These are phyloP conservation scores for Steinernema feltiae DNA, from an alignment of 1,140 invertebrate genomes.

Conservation along the genomic window DNA sequence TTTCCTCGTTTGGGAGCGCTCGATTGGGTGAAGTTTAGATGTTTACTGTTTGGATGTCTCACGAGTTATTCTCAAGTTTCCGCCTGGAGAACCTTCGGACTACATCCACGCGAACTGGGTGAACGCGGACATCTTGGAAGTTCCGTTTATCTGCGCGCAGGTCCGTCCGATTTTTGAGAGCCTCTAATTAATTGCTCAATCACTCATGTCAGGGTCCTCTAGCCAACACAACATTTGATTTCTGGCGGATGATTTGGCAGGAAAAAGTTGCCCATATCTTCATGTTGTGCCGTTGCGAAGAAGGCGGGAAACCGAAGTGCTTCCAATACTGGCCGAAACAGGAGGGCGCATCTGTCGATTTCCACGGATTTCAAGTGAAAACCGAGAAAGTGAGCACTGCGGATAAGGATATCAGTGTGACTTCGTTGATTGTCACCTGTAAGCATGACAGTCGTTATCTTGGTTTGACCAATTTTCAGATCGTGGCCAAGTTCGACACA, in stretches of 20 bases:
- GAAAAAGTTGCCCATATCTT: constrained; percentile 71
- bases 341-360: neutral
- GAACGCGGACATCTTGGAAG: constrained; percentile 5
- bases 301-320: constrained; percentile 63
- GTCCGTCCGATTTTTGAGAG: too few relatives aligned
- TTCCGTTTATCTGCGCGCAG: neutral
- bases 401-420: neutral
- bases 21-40: too few relatives aligned
- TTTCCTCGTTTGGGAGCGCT: too few relatives aligned
- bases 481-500: too few relatives aligned
- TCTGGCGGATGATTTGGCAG: constrained; percentile 84
- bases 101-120: constrained; percentile 36
- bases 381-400: constrained; percentile 10
- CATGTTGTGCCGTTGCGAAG: constrained; percentile 77
- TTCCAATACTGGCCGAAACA: constrained; percentile 22
- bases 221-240: constrained; percentile 74
- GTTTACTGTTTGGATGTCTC: too few relatives aligned
- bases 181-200: too few relatives aligned
- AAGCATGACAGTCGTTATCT: too few relatives aligned
- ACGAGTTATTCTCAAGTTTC: too few relatives aligned
- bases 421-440: constrained; percentile 9
- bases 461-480: too few relatives aligned
- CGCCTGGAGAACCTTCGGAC: too few relatives aligned
- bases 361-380: constrained; percentile 8
- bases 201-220: too few relatives aligned